A percentile compares a stretch with the other conserved stretches of the same genome.
phyloP scores from a whole-genome alignment of 2,113 vertebrate species.

The Apaloderma vittatum region DNA sequence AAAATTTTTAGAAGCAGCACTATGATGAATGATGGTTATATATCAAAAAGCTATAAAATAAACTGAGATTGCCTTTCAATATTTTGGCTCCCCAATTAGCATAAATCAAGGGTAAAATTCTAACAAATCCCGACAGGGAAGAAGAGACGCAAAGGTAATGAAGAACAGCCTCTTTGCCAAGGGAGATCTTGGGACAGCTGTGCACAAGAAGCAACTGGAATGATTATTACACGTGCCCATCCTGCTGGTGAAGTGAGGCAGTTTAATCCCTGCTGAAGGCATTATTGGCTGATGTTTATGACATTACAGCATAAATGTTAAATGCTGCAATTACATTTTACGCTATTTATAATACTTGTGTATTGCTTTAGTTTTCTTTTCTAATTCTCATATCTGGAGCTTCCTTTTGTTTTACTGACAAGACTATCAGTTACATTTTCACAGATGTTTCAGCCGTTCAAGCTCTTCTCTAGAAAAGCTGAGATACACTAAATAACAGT shows the following conservation, averaged over 20 bases:
- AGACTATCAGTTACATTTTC: not conserved
- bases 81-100: not conserved
- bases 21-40: not conserved
- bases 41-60: not conserved
- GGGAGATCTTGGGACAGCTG: conserved; percentile 21
- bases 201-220: not conserved
- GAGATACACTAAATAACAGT: not conserved
- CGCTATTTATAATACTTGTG: not conserved
- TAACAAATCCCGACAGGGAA: not conserved
- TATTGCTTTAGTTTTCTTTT: not conserved
- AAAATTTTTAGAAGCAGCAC: not conserved
- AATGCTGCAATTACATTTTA: conserved; percentile 58
- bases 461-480: not conserved
- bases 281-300: not conserved
- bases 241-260: not conserved
- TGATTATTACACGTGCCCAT: not conserved
- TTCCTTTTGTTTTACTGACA: not conserved
- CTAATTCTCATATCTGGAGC: not conserved
- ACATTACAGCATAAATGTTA: conserved; percentile 27
- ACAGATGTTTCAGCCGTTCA: not conserved
- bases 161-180: not conserved
- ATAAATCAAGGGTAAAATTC: not conserved
- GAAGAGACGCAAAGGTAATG: not conserved
- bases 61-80: not conserved
- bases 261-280: conserved; percentile 34